Base-by-base conservation (phyloP, 2,888 invertebrate genomes). In the Physocephala rufipes region DNA sequence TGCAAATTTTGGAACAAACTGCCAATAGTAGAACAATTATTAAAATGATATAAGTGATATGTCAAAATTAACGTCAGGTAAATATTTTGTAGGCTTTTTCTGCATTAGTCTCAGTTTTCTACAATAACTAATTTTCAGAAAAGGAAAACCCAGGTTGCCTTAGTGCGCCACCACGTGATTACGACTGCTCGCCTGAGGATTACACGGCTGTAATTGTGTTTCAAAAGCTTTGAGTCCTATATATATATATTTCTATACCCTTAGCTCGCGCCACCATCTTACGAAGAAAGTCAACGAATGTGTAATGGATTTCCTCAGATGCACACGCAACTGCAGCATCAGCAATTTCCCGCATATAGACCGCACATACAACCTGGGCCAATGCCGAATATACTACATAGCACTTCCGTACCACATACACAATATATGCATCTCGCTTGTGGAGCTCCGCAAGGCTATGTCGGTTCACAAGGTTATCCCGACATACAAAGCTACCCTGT, bases 281-380 rank as follows among this genome's bases (percentile, higher is more conserved):
- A 85, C 64, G 85, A 86, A 65, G 84, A 85, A 63, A 83, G 84
- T 24, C 83, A 83, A 72, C 79, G 78, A 67, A 76, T 76, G 77
- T 69, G 74, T 43, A 67, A 62, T 15, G 62, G 73, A 71, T 3
- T 71, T 64, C 71, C 73, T 63, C 61, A 24, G n/a, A 67, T 13
- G 67, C 70, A 19, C 71, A 69, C 45, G 59, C 19, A 16, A 59
- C 64, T 12, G 70, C 71, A 71, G 24, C 61, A 49, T 12, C 19
- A 19, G 65, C 81, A 80, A 55, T 49, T 76, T 58, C 77, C 80
- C 9, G 21, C 67, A 16, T 72, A 73, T 67, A 69, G 55, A 58
- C 61, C 65, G 9, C 74, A 71, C 16, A 72, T 64, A 63, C 65
- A 36, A 7, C 64, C 55, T 58, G 24, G 15, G 15, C 24, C 55